Evolutionary conservation across 2,113 vertebrate genomes (phyloP), one percentile per base, ranked within the genome.

Genomic region (Sceloporus undulatus): DNA sequence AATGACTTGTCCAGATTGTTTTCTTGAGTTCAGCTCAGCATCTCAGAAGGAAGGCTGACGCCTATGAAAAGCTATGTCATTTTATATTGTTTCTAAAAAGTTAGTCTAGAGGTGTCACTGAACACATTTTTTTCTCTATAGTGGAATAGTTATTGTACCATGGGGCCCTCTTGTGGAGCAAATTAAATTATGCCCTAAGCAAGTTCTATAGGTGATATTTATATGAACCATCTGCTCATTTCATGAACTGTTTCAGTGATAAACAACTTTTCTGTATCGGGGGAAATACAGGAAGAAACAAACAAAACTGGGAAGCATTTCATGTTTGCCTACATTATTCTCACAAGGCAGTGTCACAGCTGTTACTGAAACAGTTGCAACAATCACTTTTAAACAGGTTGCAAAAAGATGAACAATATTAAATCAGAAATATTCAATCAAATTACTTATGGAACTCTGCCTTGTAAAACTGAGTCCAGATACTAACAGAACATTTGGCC

Each of bases 121-220:
- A 73, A 38, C 13, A 34, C n/a, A 34, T 73, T 34, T 71, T 23
- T 38, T 73, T 6, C 71, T 73, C 71, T 10, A 0, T 65, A 84
- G 68, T n/a, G 48, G 88, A 89, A 78, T 25, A 80, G 88, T 68
- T 68, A 77, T 86, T 86, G 65, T 85, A 79, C 89, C 54, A 87
- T 54, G 93, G 93, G 88, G 94, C 94, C 95, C 92, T 91, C 95
- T 91, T 85, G 94, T 91, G 94, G 93, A 85, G 4, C 11, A 81
- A 90, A 84, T 81, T 84, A 13, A 56, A 2, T 91, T 80, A 18
- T 84, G 29, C 25, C 74, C 65, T 74, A 38, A 84, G 18, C 40
- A 74, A 40, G 5, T 5, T 76, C 65, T 14, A 65, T 82, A 85
- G 80, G 42, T 71, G 18, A 25, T 52, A 66, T 13, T 74, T 66